Evolutionary conservation across 2,888 invertebrate species (phyloP).

Genomic region (Exocentrus adspersus): DNA sequence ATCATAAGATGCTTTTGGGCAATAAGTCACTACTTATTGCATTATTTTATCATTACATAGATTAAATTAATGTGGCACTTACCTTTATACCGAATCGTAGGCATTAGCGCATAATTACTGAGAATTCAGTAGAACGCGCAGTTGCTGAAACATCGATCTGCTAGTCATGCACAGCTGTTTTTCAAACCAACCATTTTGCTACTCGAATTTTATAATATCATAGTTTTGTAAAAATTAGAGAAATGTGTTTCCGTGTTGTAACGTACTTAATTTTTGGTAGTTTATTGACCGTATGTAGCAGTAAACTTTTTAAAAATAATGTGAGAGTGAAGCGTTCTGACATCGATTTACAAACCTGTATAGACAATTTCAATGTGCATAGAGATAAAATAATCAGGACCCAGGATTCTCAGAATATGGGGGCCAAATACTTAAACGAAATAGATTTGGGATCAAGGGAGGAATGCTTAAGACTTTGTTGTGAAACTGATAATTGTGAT

Average conservation of each 20-base stretch:
- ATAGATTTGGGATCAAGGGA: constrained; percentile 82
- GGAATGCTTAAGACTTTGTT: constrained; percentile 88
- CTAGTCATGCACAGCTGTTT: constrained; percentile 21
- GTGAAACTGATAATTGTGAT: constrained; percentile 87
- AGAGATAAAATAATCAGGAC: constrained; percentile 91
- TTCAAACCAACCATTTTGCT: constrained; percentile 24
- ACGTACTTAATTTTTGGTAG: constrained; percentile 9
- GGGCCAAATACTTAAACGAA: constrained; percentile 88
- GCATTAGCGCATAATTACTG: too few relatives aligned
- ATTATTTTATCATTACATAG: too few relatives aligned
- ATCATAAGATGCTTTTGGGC: too few relatives aligned
- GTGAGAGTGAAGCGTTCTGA: constrained; percentile 58
- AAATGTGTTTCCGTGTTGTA: constrained; percentile 16
- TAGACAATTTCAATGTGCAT: constrained; percentile 84
- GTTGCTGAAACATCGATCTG: constrained; percentile 10
- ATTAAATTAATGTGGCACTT: too few relatives aligned
- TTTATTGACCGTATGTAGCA: constrained; percentile 28
- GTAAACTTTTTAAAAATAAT: constrained; percentile 25
- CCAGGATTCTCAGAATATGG: constrained; percentile 87
- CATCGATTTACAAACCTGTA: constrained; percentile 74
- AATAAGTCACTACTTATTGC: too few relatives aligned
- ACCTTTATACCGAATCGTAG: too few relatives aligned
- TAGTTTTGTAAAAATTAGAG: constrained; percentile 32
- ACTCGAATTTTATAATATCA: constrained; percentile 30
- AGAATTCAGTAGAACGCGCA: constrained; percentile 1